Conservation (phyloP, 2,797 vertebrate genomes). For the Lagorchestes hirsutus region DNA sequence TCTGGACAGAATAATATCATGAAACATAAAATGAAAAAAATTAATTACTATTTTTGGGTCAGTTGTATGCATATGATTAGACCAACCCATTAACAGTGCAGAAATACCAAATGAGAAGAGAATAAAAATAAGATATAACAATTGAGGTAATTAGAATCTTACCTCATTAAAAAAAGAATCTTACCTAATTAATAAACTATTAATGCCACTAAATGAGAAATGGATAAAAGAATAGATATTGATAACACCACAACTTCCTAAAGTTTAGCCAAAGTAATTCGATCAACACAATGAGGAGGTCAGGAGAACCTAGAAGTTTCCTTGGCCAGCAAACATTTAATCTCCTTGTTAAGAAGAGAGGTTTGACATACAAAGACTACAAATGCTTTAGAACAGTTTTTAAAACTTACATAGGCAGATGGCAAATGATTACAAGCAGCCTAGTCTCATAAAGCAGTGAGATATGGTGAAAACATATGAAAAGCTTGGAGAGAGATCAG, state of each 20-base stretch:
- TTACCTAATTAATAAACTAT: neutral
- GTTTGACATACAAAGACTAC: neutral
- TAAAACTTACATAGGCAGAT: neutral
- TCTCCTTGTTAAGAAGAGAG: neutral
- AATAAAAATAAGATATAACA: neutral
- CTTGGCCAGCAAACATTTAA: neutral
- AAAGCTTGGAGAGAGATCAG: neutral
- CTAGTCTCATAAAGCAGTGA: neutral
- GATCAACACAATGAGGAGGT: neutral
- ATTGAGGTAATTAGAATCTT: neutral
- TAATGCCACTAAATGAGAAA: neutral
- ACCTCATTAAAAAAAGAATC: neutral
- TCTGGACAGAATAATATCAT: neutral
- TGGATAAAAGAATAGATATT: neutral
- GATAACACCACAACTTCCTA: neutral
- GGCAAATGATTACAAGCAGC: neutral
- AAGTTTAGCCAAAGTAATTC: neutral
- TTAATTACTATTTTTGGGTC: neutral
- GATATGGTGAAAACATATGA: neutral
- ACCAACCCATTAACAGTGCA: neutral
- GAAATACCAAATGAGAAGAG: neutral
- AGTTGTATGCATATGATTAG: neutral
- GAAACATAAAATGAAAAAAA: neutral
- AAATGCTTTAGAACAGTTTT: neutral
- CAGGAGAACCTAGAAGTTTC: neutral